Evolutionary conservation across 2,113 vertebrate species (phyloP).

Genomic region (Tamias sibiricus): DNA sequence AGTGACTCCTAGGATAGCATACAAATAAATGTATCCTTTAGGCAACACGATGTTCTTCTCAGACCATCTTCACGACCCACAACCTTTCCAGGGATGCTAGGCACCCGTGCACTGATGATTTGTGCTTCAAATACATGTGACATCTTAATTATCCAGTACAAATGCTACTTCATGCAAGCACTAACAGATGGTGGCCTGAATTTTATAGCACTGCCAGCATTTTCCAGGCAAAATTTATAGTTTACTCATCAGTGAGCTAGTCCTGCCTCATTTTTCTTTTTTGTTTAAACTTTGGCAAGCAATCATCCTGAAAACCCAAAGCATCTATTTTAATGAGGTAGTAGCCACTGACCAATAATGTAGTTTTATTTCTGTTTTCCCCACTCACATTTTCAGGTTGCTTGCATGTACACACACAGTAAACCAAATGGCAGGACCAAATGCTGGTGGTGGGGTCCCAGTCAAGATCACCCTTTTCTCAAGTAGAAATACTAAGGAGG

Average conservation of each 20-base stretch:
- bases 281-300: conserved; percentile 28
- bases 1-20: background rate
- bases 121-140: conserved; percentile 84
- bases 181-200: conserved; percentile 87
- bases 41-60: background rate
- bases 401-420: background rate
- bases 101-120: conserved; percentile 77
- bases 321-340: conserved; percentile 46
- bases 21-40: conserved; percentile 19
- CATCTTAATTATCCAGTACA: conserved; percentile 87
- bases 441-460: background rate
- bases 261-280: conserved; percentile 58
- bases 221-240: conserved; percentile 84
- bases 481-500: background rate
- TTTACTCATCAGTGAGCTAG: conserved; percentile 76
- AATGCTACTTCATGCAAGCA: conserved; percentile 85
- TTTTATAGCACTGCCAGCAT: conserved; percentile 83
- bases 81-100: background rate
- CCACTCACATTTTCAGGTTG: background rate
- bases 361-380: background rate
- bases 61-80: background rate
- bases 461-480: background rate
- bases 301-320: background rate
- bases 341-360: background rate
- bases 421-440: background rate